Conservation (phyloP, 2,113 vertebrate species). For the Myotis yumanensis region DNA sequence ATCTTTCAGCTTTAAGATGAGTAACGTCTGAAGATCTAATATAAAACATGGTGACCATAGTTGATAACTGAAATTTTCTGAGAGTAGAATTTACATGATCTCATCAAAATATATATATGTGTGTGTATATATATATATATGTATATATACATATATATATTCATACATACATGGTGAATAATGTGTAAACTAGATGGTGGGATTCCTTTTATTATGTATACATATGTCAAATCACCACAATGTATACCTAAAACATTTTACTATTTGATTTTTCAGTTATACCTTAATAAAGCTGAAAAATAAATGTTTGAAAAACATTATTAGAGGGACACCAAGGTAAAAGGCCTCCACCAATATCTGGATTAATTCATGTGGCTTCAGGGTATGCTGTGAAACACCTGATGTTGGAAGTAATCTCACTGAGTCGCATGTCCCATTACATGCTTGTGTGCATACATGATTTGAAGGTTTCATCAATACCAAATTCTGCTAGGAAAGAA, state of each 20-base stretch:
- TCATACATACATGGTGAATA: neutral
- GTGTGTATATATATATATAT: too few species aligned
- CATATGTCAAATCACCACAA: neutral
- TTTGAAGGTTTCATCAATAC: neutral
- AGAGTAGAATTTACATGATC: neutral
- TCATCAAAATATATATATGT: neutral
- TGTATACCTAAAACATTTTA: neutral
- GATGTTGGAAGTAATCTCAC: neutral
- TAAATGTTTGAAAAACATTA: neutral
- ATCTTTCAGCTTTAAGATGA: neutral
- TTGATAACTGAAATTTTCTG: neutral
- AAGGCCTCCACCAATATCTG: neutral
- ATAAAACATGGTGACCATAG: neutral
- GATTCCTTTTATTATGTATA: neutral
- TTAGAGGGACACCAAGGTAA: neutral
- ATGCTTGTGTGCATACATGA: neutral
- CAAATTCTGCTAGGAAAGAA: constrained; percentile 6
- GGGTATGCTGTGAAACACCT: neutral
- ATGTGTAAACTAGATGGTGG: neutral
- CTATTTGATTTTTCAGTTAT: neutral
- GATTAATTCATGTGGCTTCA: neutral
- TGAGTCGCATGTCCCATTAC: neutral
- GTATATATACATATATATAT: too few species aligned
- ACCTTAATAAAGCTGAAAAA: neutral
- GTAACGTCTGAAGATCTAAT: neutral